Evolutionary conservation across 2,113 vertebrate genomes (phyloP).

Genomic region (Glaucomys volans): DNA sequence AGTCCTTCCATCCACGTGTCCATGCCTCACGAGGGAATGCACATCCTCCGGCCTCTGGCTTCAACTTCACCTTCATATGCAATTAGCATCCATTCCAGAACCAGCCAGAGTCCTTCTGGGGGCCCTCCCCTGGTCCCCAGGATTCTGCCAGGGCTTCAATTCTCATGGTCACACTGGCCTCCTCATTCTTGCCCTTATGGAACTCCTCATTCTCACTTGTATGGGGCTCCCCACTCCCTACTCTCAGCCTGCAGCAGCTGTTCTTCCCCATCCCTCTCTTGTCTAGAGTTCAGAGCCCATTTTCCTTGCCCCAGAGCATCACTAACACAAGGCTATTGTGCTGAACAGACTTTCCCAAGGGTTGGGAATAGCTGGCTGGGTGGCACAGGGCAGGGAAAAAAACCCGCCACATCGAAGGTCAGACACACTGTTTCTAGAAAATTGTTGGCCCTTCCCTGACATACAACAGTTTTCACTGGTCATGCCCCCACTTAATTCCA

Average conservation of each 20-base stretch:
- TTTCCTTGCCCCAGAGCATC: slow-evolving; percentile 18
- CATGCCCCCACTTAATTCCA: background rate
- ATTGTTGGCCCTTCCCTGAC: background rate
- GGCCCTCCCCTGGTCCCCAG: background rate
- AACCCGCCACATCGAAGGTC: background rate
- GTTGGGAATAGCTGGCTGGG: background rate
- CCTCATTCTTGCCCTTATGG: background rate
- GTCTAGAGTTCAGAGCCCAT: background rate
- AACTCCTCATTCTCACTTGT: background rate
- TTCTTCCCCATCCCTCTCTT: background rate
- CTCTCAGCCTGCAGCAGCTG: background rate
- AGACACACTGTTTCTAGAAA: slow-evolving; percentile 49
- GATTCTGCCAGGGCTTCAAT: background rate
- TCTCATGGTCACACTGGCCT: background rate
- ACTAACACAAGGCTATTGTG: slow-evolving; percentile 56
- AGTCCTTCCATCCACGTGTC: background rate
- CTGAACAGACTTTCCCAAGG: slow-evolving; percentile 66
- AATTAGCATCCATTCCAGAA: background rate
- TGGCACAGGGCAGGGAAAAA: slow-evolving; percentile 2
- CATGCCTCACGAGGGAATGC: background rate
- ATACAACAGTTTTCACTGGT: background rate
- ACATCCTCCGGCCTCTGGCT: background rate
- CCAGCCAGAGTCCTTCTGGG: background rate
- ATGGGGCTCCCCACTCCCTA: background rate
- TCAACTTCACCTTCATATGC: background rate